Conservation (phyloP, 1,140 invertebrate species). For the Hyles euphorbiae region DNA sequence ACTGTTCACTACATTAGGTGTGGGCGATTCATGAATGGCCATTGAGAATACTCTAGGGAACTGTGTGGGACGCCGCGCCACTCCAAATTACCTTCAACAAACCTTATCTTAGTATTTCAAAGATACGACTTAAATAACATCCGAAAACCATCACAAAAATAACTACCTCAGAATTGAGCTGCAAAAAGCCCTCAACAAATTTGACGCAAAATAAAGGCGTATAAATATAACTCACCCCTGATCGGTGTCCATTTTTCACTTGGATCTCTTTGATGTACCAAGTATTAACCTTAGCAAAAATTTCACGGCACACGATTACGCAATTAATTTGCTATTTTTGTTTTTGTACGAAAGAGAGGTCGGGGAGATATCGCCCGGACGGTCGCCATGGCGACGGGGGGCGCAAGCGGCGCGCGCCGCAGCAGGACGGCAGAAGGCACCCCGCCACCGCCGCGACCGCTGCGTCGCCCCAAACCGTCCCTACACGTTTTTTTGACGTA, state of each 20-base stretch:
- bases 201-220: not conserved
- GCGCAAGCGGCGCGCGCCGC: constrained; percentile 63
- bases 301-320: constrained; percentile 59
- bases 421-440: constrained; percentile 54
- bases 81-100: too few relatives aligned
- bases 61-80: too few relatives aligned
- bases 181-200: not conserved
- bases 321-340: constrained; percentile 73
- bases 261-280: constrained; percentile 41
- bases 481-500: constrained; percentile 39
- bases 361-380: constrained; percentile 59
- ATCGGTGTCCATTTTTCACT: constrained; percentile 22
- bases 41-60: too few relatives aligned
- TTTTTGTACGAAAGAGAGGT: constrained; percentile 60
- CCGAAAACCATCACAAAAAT: too few relatives aligned
- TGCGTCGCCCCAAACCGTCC: constrained; percentile 42
- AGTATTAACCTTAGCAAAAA: constrained; percentile 42
- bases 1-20: too few relatives aligned
- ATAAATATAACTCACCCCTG: constrained; percentile 5
- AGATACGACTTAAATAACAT: too few relatives aligned
- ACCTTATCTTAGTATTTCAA: too few relatives aligned
- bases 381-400: constrained; percentile 57
- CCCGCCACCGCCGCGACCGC: constrained; percentile 46
- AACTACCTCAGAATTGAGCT: not conserved
- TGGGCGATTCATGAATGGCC: too few relatives aligned